These are phyloP conservation scores for Anolis carolinensis DNA, from an alignment of 2,113 vertebrate species.

Conservation along the genomic window DNA sequence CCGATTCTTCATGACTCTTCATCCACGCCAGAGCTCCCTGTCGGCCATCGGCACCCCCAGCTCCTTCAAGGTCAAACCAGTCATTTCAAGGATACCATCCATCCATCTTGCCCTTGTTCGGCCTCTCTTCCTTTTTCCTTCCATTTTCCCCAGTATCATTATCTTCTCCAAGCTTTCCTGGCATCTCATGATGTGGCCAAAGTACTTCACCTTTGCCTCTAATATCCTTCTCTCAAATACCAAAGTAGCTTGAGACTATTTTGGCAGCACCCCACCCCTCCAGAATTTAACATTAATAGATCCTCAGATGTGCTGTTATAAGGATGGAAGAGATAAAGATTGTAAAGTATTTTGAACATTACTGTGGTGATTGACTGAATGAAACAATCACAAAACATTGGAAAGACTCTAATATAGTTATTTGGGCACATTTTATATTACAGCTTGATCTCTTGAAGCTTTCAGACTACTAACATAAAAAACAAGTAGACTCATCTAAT, in stretches of 20 bases:
- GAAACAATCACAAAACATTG: background rate
- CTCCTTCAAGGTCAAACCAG: too few relatives aligned
- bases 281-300: background rate
- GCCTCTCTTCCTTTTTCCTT: too few relatives aligned
- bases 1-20: too few relatives aligned
- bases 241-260: background rate
- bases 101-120: too few relatives aligned
- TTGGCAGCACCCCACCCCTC: background rate
- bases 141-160: too few relatives aligned
- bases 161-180: too few relatives aligned
- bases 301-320: background rate
- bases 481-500: slow-evolving; percentile 17
- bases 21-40: too few relatives aligned
- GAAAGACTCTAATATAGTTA: background rate
- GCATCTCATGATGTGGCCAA: too few relatives aligned
- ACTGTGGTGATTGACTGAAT: background rate
- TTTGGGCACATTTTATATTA: background rate
- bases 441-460: slow-evolving; percentile 19
- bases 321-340: background rate
- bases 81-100: too few relatives aligned
- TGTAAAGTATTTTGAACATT: background rate
- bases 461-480: slow-evolving; percentile 37
- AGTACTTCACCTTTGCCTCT: too few relatives aligned
- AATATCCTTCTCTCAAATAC: too few relatives aligned
- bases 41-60: too few relatives aligned